Evolutionary conservation across 1,140 invertebrate species (phyloP).

Genomic region (Caenorhabditis elegans): DNA sequence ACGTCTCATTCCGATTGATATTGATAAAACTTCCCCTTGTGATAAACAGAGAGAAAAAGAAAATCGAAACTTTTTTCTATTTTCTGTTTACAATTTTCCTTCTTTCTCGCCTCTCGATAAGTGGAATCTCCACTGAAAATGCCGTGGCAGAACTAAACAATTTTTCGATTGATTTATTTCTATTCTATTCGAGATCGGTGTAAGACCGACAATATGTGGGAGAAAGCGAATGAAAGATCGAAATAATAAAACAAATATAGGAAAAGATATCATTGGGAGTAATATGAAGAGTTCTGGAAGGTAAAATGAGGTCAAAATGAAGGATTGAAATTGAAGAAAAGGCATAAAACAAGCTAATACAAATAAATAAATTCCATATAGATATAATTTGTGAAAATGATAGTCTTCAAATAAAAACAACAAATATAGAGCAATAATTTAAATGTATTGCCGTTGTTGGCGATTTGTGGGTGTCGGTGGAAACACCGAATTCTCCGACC

Average conservation of each 20-base stretch:
- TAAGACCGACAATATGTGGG: not conserved
- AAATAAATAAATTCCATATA: slow-evolving; percentile 27
- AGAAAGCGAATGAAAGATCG: not conserved
- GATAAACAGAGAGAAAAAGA: not conserved
- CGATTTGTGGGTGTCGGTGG: not conserved
- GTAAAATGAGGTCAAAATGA: not conserved
- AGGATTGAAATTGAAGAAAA: not conserved
- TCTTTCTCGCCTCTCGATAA: too few species aligned
- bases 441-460: not conserved
- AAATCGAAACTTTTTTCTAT: not conserved
- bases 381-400: not conserved
- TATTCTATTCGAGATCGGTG: not conserved
- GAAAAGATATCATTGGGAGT: not conserved
- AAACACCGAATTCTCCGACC: not conserved
- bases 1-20: not conserved
- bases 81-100: slow-evolving; percentile 9
- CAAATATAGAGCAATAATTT: not conserved
- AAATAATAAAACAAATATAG: not conserved
- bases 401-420: not conserved
- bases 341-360: slow-evolving; percentile 24
- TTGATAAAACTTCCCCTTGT: not conserved
- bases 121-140: not conserved
- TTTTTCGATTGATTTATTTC: slow-evolving; percentile 11
- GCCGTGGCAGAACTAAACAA: slow-evolving; percentile 16
- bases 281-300: too few species aligned